These are phyloP conservation scores for Myotis yumanensis DNA, from an alignment of 2,113 vertebrate genomes.

Conservation along the genomic window DNA sequence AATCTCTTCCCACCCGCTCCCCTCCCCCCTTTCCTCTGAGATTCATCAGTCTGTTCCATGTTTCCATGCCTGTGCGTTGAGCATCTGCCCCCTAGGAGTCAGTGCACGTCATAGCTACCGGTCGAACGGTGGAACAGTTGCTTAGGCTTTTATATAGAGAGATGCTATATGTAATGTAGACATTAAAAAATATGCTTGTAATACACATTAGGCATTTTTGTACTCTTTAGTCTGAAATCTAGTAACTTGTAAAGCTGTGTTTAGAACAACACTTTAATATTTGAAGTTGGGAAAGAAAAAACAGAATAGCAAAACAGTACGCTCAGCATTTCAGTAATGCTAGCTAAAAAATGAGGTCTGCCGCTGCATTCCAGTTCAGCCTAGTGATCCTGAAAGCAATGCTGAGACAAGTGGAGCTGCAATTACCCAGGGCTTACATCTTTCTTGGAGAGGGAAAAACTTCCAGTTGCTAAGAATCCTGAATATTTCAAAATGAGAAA, in stretches of 20 bases:
- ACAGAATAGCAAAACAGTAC: background rate
- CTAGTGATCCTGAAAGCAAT: background rate
- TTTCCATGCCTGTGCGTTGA: no score
- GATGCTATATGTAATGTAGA: background rate
- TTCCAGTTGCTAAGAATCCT: constrained; percentile 41
- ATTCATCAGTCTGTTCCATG: no score
- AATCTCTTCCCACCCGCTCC: no score
- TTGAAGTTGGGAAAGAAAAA: constrained; percentile 32
- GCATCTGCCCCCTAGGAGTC: no score
- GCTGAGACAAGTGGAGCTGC: background rate
- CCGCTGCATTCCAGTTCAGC: background rate
- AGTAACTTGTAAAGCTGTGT: background rate
- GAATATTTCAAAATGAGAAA: constrained; percentile 68
- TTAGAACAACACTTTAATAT: constrained; percentile 9
- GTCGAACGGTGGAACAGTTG: no score
- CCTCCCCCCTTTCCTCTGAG: no score
- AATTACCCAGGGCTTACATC: background rate
- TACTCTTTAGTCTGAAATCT: background rate
- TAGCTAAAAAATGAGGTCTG: background rate
- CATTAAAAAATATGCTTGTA: background rate
- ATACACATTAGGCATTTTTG: background rate
- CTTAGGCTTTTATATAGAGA: no score
- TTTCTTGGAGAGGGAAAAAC: constrained; percentile 30
- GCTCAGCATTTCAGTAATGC: constrained; percentile 9
- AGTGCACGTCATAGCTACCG: no score